Evolutionary conservation across 2,113 vertebrate species (phyloP), one percentile per base, ranked within the genome.

Genomic region (Planiliza haematocheilus): DNA sequence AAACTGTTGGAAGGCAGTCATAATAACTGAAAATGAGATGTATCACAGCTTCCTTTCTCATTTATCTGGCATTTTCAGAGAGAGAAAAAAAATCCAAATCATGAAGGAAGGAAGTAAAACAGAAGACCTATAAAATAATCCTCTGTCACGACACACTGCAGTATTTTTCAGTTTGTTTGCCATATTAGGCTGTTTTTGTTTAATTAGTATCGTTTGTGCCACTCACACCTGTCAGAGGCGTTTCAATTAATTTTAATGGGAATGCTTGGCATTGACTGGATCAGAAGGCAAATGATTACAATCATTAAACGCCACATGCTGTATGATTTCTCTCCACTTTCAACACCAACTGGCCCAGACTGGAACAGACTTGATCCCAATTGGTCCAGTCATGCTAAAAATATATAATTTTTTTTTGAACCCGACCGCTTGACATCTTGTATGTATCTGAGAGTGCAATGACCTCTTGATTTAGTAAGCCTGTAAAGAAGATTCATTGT

Each of bases 291-390:
- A 75, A 81, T 50, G 30, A 74, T 79, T 79, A 39, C 43, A 42
- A 76, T 76, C 74, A 85, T 83, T 81, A 81, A 83, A 83, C 73
- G 37, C 74, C 79, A 79, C 74, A 87, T 79, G 79, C 68, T 81
- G 66, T 53, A 46, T 70, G 59, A 63, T 81, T 86, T 77, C 74
- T 79, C 77, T 74, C 48, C 8, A 79, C 79, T 83, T 70, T 86
- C 55, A 70, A 63, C 77, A 81, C 82, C 79, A 85, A 77, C 76
- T 79, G 79, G 79, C 55, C 30, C 0, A 43, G 67, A 68, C 63
- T 83, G 59, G 34, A 72, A 74, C 13, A 18, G 64, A 70, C 34
- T 59, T 63, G n/a, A 68, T 73, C 55, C 46, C 21, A 70, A 79
- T 83, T 63, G 52, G 62, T 69, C 67, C 51, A 70, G 59, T 70